Evolutionary conservation across 2,888 invertebrate species (phyloP).

Genomic region (Machimus atricapillus): DNA sequence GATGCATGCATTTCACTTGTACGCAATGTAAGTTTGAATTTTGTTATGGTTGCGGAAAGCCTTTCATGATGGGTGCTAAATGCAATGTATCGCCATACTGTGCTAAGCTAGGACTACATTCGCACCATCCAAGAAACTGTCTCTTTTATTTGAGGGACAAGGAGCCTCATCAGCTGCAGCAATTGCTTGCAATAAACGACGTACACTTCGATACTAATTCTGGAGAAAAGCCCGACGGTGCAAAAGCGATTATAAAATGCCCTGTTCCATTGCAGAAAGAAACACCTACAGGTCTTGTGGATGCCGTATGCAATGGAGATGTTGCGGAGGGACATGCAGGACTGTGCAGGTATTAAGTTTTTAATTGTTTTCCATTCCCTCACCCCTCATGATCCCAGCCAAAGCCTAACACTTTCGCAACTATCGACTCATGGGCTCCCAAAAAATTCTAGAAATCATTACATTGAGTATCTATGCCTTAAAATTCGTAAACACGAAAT

Average conservation of each 20-base stretch:
- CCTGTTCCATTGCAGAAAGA: conserved; percentile 88
- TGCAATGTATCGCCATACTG: conserved; percentile 84
- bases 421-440: neutral
- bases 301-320: conserved; percentile 83
- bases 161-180: conserved; percentile 83
- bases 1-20: conserved; percentile 97
- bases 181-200: conserved; percentile 78
- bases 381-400: neutral
- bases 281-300: conserved; percentile 81
- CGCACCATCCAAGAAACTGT: conserved; percentile 95
- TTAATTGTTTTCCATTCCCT: neutral
- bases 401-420: neutral
- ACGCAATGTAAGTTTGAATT: conserved; percentile 94
- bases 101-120: conserved; percentile 87
- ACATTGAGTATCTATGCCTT: conserved; percentile 86
- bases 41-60: conserved; percentile 92
- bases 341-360: conserved; percentile 79
- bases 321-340: conserved; percentile 81
- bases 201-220: conserved; percentile 73
- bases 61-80: conserved; percentile 89
- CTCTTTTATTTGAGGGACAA: conserved; percentile 93
- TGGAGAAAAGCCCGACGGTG: conserved; percentile 56
- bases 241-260: conserved; percentile 68
- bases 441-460: conserved; percentile 76
- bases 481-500: conserved; percentile 74